Conservation (phyloP, 2,888 invertebrate species). For the Pomacea canaliculata region DNA sequence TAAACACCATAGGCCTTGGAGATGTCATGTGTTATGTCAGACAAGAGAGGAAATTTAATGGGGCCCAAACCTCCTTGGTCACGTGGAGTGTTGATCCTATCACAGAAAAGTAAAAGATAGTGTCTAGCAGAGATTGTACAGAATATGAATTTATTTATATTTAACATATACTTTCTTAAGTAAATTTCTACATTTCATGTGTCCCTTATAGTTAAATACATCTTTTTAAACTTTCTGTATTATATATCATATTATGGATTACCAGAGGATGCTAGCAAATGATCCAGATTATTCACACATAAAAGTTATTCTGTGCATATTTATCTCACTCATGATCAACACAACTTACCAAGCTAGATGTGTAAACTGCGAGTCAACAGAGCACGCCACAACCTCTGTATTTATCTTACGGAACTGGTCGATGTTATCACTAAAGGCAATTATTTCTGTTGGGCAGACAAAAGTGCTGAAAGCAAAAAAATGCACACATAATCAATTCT, state of each 20-base stretch:
- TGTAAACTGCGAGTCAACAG: constrained; percentile 96
- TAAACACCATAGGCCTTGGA: constrained; percentile 95
- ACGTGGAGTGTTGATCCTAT: constrained; percentile 85
- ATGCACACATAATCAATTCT: not conserved
- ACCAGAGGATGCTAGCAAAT: no score
- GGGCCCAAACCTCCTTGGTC: constrained; percentile 92
- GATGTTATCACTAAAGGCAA: constrained; percentile 94
- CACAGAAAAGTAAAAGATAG: not conserved
- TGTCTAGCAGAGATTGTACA: not conserved
- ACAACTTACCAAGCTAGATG: constrained; percentile 88
- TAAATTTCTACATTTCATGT: not conserved
- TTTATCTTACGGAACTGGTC: constrained; percentile 80
- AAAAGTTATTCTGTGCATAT: no score
- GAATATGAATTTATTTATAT: not conserved
- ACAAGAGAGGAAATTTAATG: constrained; percentile 89
- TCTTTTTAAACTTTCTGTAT: not conserved
- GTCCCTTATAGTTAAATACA: not conserved
- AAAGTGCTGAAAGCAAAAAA: constrained; percentile 72
- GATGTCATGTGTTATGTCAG: constrained; percentile 91
- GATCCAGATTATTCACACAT: no score
- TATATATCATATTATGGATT: no score
- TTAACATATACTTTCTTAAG: not conserved
- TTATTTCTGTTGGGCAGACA: constrained; percentile 87
- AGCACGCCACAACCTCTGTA: constrained; percentile 90
- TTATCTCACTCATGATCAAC: no score